Evolutionary conservation across 1,140 invertebrate species (phyloP).

Genomic region (Brachionus rubens): DNA sequence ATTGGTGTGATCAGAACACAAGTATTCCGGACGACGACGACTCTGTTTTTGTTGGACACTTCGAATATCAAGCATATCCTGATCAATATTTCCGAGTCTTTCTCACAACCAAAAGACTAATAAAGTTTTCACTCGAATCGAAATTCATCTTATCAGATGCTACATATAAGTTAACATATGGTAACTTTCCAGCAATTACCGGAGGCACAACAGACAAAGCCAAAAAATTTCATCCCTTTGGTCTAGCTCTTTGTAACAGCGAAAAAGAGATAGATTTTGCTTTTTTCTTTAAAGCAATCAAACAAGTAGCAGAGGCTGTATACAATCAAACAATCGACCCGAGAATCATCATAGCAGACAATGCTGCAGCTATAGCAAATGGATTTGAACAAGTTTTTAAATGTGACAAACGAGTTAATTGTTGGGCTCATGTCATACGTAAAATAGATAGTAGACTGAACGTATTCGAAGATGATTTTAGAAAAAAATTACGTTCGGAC

Average conservation of each 20-base stretch:
- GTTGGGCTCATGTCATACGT: not conserved
- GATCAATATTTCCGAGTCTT: too few species aligned
- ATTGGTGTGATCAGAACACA: too few species aligned
- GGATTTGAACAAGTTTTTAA: slow-evolving; percentile 4
- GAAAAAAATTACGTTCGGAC: too few species aligned
- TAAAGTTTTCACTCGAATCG: not conserved
- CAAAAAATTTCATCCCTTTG: slow-evolving; percentile 1
- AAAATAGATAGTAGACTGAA: slow-evolving; percentile 11
- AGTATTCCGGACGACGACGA: too few species aligned
- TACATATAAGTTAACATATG: not conserved
- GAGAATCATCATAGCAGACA: not conserved
- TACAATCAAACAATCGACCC: not conserved
- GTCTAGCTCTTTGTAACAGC: not conserved
- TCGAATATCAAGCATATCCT: not conserved
- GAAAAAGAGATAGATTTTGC: slow-evolving; percentile 17
- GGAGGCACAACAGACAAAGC: not conserved
- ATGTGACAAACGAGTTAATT: not conserved
- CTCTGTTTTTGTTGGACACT: not conserved
- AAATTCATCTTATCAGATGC: slow-evolving; percentile 14
- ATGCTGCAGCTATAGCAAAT: not conserved
- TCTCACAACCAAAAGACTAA: not conserved
- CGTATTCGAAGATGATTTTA: too few species aligned
- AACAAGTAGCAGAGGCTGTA: not conserved
- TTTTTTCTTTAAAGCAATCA: slow-evolving; percentile 7
- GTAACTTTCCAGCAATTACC: not conserved